Evolutionary conservation across 2,888 invertebrate species (phyloP), one percentile per base, ranked within the genome.

Genomic region (Acutogordius australiensis): DNA sequence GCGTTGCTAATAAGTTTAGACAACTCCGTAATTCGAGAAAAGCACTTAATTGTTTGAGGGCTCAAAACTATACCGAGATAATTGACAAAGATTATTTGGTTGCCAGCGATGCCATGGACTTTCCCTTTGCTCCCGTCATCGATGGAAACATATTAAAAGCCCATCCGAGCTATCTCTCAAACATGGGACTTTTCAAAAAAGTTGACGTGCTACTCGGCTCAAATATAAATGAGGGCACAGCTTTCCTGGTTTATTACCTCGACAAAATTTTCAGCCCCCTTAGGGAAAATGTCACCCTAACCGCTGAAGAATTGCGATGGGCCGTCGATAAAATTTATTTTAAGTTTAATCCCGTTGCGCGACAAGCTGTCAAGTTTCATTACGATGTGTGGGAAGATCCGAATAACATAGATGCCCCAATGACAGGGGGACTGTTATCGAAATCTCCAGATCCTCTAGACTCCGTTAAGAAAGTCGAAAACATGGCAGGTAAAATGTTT

Each of bases 71-170:
- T 64, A 61, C 57, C 66, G 67, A 63, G 64, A 65, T 67, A 57
- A 63, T 65, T 2, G 61, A 45, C 44, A 64, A 64, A 28, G 65
- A 66, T 30, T 62, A 62, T 58, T 62, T 26, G 4, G 26, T 56
- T 8, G 63, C 63, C 28, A 62, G 66, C 60, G 74, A 73, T n/a
- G 70, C 75, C 45, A 69, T 72, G 23, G 73, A 75, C 72, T 90
- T 88, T 71, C 84, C 87, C 28, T 87, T 87, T 71, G 82, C 85
- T 18, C 88, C 88, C 1, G 81, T 88, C 51, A 81, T 90, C 44
- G 90, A 91, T 70, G 88, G 88, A 2, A 78, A 84, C 27, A 88
- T 90, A 71, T 75, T 91, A 63, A 81, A 83, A 66, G 87, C 90
- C 69, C 66, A 65, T 13, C 73, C 75, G 1, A 76, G 76, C 45